Percentiles rank a stretch among this genome's conserved stretches.
These are phyloP conservation scores for Antechinus stuartii DNA, from an alignment of 2,113 vertebrate species.

Conservation along the genomic window DNA sequence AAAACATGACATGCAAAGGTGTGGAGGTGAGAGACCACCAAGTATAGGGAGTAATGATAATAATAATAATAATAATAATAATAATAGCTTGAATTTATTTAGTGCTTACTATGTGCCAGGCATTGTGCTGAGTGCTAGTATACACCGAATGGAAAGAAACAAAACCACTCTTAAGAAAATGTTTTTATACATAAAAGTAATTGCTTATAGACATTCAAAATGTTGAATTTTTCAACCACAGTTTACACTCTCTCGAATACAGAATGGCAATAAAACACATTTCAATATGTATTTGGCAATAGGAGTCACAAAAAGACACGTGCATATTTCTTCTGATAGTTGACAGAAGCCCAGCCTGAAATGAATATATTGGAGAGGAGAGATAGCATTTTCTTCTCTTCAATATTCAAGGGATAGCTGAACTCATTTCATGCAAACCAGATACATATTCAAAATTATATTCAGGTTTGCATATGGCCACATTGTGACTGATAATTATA, in stretches of 20 bases:
- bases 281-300: not conserved
- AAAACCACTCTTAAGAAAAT: not conserved
- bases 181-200: not conserved
- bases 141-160: not conserved
- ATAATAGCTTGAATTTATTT: not conserved
- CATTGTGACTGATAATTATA: not conserved
- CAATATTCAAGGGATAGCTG: not conserved
- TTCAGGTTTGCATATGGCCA: not conserved
- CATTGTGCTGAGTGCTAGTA: not conserved
- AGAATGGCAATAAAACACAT: not conserved
- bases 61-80: not conserved
- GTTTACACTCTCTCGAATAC: not conserved
- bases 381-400: rapidly evolving
- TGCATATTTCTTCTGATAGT: not conserved
- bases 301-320: not conserved
- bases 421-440: not conserved
- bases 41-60: not conserved
- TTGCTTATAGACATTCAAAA: not conserved
- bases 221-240: not conserved
- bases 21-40: not conserved
- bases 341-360: not conserved
- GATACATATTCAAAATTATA: rapidly evolving
- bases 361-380: not conserved
- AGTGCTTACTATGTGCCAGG: not conserved
- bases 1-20: not conserved